Evolutionary conservation across 2,888 invertebrate genomes (phyloP).

Genomic region (Hirudinaria manillensis): DNA sequence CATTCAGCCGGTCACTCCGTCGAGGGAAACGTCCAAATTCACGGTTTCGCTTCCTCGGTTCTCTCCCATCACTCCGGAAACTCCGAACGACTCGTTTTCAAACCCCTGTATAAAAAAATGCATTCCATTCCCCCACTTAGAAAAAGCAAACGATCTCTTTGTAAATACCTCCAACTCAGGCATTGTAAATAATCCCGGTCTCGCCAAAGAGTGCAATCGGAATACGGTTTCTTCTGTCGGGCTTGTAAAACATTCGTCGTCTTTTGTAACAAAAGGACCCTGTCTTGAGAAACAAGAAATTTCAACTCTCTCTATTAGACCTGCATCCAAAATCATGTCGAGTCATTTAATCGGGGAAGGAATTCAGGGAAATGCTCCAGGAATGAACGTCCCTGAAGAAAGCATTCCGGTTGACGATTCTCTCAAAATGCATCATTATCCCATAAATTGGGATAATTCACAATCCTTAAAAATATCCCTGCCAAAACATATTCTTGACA

Average conservation of each 20-base stretch:
- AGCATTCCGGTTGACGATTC: not conserved
- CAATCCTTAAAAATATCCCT: not conserved
- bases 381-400: too few relatives aligned
- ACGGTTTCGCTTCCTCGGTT: conserved; percentile 22
- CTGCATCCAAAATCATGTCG: too few relatives aligned
- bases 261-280: not conserved
- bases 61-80: conserved; percentile 27
- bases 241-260: not conserved
- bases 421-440: not conserved
- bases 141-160: not conserved
- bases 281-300: not conserved
- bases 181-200: not conserved
- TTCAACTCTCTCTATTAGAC: not conserved
- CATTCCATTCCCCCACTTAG: not conserved
- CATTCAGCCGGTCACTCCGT: not conserved
- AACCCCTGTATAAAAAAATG: conserved; percentile 3
- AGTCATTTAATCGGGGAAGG: too few relatives aligned
- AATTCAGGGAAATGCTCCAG: too few relatives aligned
- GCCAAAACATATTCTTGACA: not conserved
- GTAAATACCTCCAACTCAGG: not conserved
- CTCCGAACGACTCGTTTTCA: conserved; percentile 1
- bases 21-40: not conserved
- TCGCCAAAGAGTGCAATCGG: not conserved
- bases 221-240: not conserved
- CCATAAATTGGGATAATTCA: not conserved